Base-by-base conservation (phyloP, 2,797 vertebrate species). In the Glyptemys insculpta region DNA sequence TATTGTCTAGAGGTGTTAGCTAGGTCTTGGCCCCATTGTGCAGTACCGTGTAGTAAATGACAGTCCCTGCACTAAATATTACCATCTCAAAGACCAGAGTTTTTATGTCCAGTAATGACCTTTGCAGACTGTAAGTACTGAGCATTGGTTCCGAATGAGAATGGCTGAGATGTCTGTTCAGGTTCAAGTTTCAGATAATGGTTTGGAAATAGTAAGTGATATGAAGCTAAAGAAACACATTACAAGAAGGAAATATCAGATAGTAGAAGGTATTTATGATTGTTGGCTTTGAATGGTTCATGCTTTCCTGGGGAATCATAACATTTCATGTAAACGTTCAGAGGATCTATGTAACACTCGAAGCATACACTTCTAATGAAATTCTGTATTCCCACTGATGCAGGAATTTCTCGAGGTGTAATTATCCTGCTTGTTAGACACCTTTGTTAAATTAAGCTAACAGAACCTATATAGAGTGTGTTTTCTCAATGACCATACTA, bases 241-340 rank as follows among this genome's bases (percentile, higher is more conserved):
- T 91, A n/a, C 72, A n/a, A 23, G 87, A 91, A 91, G 31, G 37
- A 93, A 53, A 52, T 54, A 53, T 21, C 85, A 76, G 95, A 83
- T 91, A 92, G 85, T 92, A 53, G 85, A 79, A 94, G 87, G 15
- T n/a, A 59, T 88, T 53, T 88, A 53, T 88, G 68, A 62, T 53
- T 85, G 23, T 85, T 87, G 21, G 52, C 90, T 91, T 91, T 79
- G 82, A 52, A 49, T 87, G n/a, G 11, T 44, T 89, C n/a, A 44
- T 88, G 82, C 88, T 16, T 82, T 50, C 79, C 81, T 47, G 47
- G 31, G 59, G 76, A 47, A 10, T 27, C n/a, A 41, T 81, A 74
- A 49, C 8, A 19, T 52, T 81, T 91, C 1, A 12, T 79, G 5
- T 29, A 15, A 88, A 53, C 7, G 37, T 16, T 2, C 2, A 18